Evolutionary conservation across 2,888 invertebrate genomes (phyloP).

Genomic region (Phorcus lineatus): DNA sequence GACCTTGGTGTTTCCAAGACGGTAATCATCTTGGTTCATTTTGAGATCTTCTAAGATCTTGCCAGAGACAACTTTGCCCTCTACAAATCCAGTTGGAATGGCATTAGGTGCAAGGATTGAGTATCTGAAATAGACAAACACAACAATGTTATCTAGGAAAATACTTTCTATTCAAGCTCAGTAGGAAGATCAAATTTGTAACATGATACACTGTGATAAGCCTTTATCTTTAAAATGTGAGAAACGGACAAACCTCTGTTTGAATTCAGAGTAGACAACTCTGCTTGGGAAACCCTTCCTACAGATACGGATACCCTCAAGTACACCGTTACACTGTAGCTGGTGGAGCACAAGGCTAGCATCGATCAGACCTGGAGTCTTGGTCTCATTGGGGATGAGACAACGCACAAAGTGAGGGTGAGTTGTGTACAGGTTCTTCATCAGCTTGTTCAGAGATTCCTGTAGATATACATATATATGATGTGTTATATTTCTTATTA

Average conservation of each 20-base stretch:
- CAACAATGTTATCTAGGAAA: neutral
- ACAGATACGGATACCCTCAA: slow-evolving; percentile 99
- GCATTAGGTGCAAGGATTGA: slow-evolving; percentile 98
- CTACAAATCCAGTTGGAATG: slow-evolving; percentile 77
- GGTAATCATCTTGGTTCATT: slow-evolving; percentile 95
- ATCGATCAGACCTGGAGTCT: slow-evolving; percentile 89
- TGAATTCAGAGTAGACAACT: slow-evolving; percentile 99
- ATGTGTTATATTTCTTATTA: too few species aligned
- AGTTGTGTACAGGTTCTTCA: slow-evolving; percentile 95
- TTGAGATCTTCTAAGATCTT: slow-evolving; percentile 78
- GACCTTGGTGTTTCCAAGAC: slow-evolving; percentile 99
- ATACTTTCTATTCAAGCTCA: too few species aligned
- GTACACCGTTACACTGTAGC: slow-evolving; percentile 99
- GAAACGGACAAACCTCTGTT: slow-evolving; percentile 85
- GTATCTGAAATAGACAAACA: slow-evolving; percentile 79
- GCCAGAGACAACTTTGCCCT: slow-evolving; percentile 82
- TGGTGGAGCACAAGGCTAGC: slow-evolving; percentile 99
- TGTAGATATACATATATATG: slow-evolving; percentile 15
- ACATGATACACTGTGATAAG: too few species aligned
- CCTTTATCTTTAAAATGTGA: slow-evolving; percentile 63
- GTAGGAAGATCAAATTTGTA: too few species aligned
- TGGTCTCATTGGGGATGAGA: slow-evolving; percentile 87
- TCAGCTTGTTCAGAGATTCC: slow-evolving; percentile 82
- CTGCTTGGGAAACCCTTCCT: slow-evolving; percentile 99
- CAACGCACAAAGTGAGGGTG: slow-evolving; percentile 80